Base-by-base conservation (phyloP, 2,797 vertebrate species). In the Siniperca scherzeri region DNA sequence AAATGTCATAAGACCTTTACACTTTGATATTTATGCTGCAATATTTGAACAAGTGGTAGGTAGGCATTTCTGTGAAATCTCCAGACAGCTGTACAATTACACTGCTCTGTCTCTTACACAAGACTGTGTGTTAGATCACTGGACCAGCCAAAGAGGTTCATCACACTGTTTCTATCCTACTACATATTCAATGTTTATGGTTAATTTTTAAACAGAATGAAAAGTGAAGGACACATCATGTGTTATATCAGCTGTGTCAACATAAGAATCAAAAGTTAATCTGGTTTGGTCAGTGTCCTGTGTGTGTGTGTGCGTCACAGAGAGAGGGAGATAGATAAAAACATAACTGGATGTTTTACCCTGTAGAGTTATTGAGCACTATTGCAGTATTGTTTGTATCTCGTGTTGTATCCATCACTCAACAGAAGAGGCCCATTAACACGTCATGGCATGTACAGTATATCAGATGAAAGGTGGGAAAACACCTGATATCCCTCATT, bases 241-340 rank as follows among this genome's bases (percentile, higher is more conserved):
- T 73, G 56, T 57, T 64, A 25, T 33, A 57, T 65, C 56, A 68
- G 40, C 82, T 80, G 56, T 64, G 48, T 52, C 55, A 84, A 80
- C 62, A 73, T 3, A 9, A 46, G 40, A 27, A 11, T 10, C 1
- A 14, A 9, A 48, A 30, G 75, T 30, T 66, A 25, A 56, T 53
- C 46, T 16, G 36, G 21, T 53, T 30, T 44, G 25, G 25, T 33
- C 36, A 56, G 14, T 42, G 46, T 53, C 22, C 44, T 22, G 22
- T 53, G 55, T 48, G 52, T 55, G 48, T 70, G 27, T 22, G 46
- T 40, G 10, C 30, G 30, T 30, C 30, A 30, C 30, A 30, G 30
- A 30, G 30, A 30, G 30, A 30, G 30, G 30, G 30, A 30, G 30
- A 30, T 30, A 30, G 30, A 30, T 30, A 30, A 30, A 30, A 30